Evolutionary conservation across 1,140 invertebrate genomes (phyloP).

Genomic region (Myzus persicae): DNA sequence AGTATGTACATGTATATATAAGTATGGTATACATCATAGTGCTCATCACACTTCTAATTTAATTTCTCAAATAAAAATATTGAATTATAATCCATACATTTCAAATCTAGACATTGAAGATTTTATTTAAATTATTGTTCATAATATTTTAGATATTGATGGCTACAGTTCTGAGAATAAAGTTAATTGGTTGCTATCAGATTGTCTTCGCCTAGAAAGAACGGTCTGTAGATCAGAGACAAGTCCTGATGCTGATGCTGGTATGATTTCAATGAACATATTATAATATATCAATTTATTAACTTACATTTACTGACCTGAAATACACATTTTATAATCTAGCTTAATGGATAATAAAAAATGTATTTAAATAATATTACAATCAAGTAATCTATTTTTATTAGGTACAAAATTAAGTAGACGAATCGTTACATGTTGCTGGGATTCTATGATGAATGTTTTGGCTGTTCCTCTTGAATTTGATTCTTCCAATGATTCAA

Average conservation of each 20-base stretch:
- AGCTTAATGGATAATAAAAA: not conserved
- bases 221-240: slow-evolving; percentile 73
- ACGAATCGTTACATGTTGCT: slow-evolving; percentile 85
- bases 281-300: not conserved
- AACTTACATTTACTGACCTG: not conserved
- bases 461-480: slow-evolving; percentile 76
- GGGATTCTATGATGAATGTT: slow-evolving; percentile 89
- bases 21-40: not conserved
- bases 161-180: slow-evolving; percentile 75
- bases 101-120: not conserved
- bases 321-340: not conserved
- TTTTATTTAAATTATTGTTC: not conserved
- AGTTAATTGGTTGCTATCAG: slow-evolving; percentile 70
- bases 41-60: not conserved
- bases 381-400: slow-evolving; percentile 44
- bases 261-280: slow-evolving; percentile 63
- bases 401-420: slow-evolving; percentile 67
- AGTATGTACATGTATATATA: no score
- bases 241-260: slow-evolving; percentile 75
- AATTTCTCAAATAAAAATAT: not conserved
- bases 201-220: slow-evolving; percentile 82
- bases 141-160: slow-evolving; percentile 76
- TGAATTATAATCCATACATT: not conserved
- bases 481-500: slow-evolving; percentile 28
- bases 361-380: not conserved